Evolutionary conservation across 35 echinoderm and acorn worm genomes (phyloP).

Genomic region (Hemicentrotus pulcherrimus): DNA sequence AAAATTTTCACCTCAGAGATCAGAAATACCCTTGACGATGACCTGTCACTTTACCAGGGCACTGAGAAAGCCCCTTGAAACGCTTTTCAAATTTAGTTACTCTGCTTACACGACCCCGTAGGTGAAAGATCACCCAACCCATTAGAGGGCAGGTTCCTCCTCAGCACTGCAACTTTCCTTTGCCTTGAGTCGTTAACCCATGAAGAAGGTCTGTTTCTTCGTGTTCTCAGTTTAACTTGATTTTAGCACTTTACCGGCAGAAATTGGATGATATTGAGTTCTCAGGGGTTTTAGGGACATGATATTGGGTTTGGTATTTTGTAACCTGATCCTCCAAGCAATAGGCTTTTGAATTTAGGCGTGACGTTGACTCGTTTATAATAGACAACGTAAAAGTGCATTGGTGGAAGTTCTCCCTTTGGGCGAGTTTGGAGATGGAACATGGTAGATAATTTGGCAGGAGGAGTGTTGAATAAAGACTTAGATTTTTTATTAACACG

Average conservation of each 20-base stretch:
- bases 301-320: not conserved
- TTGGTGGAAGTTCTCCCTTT: not conserved
- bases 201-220: not conserved
- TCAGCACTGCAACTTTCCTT: not conserved
- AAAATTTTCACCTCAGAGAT: not conserved
- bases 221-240: not conserved
- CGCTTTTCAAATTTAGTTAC: not conserved
- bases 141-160: not conserved
- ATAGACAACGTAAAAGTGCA: not conserved
- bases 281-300: not conserved
- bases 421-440: not conserved
- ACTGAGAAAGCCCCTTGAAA: not conserved
- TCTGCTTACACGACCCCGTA: not conserved
- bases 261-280: slow-evolving; percentile 5
- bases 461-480: not conserved
- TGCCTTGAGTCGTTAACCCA: not conserved
- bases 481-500: not conserved
- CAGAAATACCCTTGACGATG: not conserved
- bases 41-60: not conserved
- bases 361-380: not conserved
- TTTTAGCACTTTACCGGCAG: not conserved
- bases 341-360: not conserved
- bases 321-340: not conserved
- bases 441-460: not conserved
- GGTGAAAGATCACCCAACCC: not conserved